phyloP scores from a whole-genome alignment of 2,113 vertebrate species.

The Brachypteracias leptosomus region DNA sequence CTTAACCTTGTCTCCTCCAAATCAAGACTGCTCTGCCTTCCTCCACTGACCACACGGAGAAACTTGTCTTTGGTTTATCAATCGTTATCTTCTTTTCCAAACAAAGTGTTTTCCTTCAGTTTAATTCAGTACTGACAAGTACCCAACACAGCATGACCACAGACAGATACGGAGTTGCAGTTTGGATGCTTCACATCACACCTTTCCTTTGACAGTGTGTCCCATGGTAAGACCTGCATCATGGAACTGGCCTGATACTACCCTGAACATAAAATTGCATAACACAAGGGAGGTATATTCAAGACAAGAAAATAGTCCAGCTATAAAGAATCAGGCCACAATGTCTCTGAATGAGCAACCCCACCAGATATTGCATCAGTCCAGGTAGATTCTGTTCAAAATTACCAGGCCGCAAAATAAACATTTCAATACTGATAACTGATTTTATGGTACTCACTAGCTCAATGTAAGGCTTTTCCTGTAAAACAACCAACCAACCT shows the following conservation, averaged over 20 bases:
- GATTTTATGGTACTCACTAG: background rate
- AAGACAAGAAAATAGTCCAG: background rate
- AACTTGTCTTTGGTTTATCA: background rate
- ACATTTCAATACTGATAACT: background rate
- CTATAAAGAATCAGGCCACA: background rate
- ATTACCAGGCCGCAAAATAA: background rate
- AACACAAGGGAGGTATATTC: background rate
- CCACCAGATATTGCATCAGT: background rate
- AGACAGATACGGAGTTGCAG: background rate
- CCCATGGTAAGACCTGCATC: background rate
- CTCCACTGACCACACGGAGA: background rate
- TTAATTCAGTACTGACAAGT: background rate
- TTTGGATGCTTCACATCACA: background rate
- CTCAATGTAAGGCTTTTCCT: background rate
- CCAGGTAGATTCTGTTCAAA: background rate
- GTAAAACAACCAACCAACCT: background rate
- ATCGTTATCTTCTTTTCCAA: background rate
- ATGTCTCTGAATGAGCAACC: background rate
- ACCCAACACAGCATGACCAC: fast-evolving
- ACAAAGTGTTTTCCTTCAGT: background rate
- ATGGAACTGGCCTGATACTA: background rate
- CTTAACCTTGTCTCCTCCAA: background rate
- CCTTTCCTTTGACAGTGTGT: background rate
- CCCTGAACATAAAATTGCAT: background rate
- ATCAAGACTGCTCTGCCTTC: background rate